phyloP scores from a whole-genome alignment of 2,113 vertebrate species.

The Zeus faber region DNA sequence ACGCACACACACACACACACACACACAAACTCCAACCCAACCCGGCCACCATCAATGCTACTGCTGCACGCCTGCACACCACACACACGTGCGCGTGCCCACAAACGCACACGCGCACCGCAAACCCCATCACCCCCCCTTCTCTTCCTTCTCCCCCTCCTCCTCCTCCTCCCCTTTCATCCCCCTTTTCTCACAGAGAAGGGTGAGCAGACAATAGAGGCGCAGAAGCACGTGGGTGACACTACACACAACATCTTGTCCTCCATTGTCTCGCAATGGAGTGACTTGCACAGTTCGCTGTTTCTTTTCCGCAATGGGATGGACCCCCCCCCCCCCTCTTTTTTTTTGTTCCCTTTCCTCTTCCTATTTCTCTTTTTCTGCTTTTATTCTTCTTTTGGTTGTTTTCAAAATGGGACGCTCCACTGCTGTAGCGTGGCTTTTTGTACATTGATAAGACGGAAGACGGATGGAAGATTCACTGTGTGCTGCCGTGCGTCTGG shows the following conservation, averaged over 20 bases:
- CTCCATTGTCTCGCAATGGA: constrained; percentile 63
- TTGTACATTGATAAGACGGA: no score
- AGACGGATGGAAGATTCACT: no score
- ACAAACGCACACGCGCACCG: constrained; percentile 18
- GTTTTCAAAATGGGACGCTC: neutral
- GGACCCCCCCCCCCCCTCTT: constrained; percentile 1
- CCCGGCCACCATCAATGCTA: no score
- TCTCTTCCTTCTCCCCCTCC: constrained; percentile 27
- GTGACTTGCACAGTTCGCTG: constrained; percentile 45
- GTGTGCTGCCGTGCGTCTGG: no score
- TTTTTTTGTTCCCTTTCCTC: neutral
- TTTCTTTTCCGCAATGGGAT: constrained; percentile 11
- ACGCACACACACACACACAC: no score
- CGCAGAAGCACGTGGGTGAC: constrained; percentile 60
- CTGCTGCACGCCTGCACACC: no score
- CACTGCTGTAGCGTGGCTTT: no score
- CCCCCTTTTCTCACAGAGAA: constrained; percentile 25
- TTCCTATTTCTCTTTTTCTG: neutral
- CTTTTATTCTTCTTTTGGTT: neutral
- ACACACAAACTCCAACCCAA: no score
- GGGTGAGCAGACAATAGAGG: constrained; percentile 58
- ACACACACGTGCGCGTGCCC: constrained; percentile 3
- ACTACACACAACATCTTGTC: constrained; percentile 60
- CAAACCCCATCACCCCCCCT: constrained; percentile 20
- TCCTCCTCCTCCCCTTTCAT: constrained; percentile 28